A percentile compares a stretch with the other conserved stretches of the same genome.
phyloP scores from a whole-genome alignment of 2,888 invertebrate genomes.

The Cantharis lateralis region DNA sequence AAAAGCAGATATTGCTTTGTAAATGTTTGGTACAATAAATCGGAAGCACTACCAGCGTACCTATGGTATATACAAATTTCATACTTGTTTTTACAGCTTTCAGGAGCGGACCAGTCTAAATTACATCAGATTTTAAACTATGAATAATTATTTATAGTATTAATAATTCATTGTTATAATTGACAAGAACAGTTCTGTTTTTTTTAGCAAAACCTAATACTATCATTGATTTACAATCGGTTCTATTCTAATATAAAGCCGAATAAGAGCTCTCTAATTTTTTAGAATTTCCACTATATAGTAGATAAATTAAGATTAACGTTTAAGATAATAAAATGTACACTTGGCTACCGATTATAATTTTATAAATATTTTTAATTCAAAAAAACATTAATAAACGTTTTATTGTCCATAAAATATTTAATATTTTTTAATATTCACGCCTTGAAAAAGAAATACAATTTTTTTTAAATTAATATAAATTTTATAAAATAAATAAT shows the following conservation, averaged over 20 bases:
- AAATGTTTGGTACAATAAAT: neutral
- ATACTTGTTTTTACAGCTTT: neutral
- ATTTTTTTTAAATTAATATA: neutral
- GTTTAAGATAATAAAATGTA: neutral
- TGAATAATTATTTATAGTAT: neutral
- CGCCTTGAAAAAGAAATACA: neutral
- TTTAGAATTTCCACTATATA: neutral
- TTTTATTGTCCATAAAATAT: neutral
- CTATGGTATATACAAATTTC: neutral
- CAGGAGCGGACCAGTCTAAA: neutral
- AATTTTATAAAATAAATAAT: neutral
- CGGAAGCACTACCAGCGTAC: neutral
- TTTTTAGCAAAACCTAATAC: neutral
- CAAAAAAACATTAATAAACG: neutral
- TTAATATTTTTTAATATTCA: neutral
- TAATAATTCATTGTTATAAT: neutral
- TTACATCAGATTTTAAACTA: neutral
- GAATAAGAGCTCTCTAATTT: neutral
- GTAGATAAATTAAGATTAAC: neutral
- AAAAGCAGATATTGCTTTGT: neutral
- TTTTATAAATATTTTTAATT: neutral
- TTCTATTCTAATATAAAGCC: neutral
- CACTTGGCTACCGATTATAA: neutral
- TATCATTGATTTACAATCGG: neutral
- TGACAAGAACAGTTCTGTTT: neutral